A percentile compares a stretch with the other conserved stretches of the same genome.
These are phyloP conservation scores for Esox lucius DNA, from an alignment of 2,797 vertebrate species.

Conservation along the genomic window DNA sequence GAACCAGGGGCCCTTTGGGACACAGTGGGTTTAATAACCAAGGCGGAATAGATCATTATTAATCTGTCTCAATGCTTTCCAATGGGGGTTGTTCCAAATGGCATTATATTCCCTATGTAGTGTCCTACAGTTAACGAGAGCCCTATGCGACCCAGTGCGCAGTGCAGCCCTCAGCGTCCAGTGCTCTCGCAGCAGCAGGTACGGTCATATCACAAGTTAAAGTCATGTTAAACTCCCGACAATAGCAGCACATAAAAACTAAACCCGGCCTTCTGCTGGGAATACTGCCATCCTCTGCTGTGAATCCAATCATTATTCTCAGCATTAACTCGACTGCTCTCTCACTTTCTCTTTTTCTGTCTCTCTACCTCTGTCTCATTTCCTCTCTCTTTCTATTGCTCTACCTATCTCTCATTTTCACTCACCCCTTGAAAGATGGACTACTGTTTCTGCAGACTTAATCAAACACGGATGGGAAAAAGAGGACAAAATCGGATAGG, in stretches of 20 bases:
- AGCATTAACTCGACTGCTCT: conserved; percentile 33
- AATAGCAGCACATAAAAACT: too few relatives aligned
- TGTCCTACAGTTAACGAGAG: too few relatives aligned
- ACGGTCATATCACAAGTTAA: background rate
- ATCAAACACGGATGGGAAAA: background rate
- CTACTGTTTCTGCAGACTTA: background rate
- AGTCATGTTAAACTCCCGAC: background rate
- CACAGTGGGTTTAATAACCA: background rate
- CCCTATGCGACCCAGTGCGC: too few relatives aligned
- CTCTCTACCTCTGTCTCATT: too few relatives aligned
- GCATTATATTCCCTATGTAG: too few relatives aligned
- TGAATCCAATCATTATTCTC: background rate
- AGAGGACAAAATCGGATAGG: background rate
- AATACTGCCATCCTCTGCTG: background rate
- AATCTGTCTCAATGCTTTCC: background rate
- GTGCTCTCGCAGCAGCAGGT: background rate
- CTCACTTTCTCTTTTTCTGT: background rate
- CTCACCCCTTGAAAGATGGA: background rate
- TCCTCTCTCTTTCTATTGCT: too few relatives aligned
- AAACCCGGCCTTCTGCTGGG: background rate
- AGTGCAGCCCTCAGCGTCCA: too few relatives aligned
- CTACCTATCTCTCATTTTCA: too few relatives aligned
- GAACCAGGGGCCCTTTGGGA: background rate
- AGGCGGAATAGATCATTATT: background rate
- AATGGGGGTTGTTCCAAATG: too few relatives aligned